phyloP scores from a whole-genome alignment of 2,888 invertebrate species.

The Anthophora plumipes region DNA sequence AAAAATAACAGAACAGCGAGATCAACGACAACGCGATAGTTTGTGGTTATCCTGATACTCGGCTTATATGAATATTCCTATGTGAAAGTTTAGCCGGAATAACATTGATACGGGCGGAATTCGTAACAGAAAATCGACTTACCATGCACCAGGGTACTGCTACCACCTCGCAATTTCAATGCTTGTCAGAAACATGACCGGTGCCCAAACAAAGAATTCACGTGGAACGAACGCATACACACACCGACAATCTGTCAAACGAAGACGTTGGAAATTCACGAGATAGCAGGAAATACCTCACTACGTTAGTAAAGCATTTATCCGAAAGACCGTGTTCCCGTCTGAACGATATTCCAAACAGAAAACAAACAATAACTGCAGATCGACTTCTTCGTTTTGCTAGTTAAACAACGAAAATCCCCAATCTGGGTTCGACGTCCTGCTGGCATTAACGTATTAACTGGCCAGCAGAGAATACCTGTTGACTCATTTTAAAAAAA shows the following conservation, averaged over 20 bases:
- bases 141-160: conserved; percentile 72
- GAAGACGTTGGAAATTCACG: conserved; percentile 77
- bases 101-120: conserved; percentile 2
- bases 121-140: conserved; percentile 49
- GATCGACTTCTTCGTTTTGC: conserved; percentile 13
- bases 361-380: neutral
- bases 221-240: conserved; percentile 78
- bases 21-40: conserved; percentile 39
- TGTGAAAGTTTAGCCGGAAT: conserved; percentile 7
- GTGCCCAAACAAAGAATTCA: conserved; percentile 79
- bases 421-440: conserved; percentile 55
- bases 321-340: conserved; percentile 24
- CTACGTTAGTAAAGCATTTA: conserved; percentile 67
- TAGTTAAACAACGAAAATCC: conserved; percentile 49
- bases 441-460: conserved; percentile 61
- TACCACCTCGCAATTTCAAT: conserved; percentile 68
- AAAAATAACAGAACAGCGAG: conserved; percentile 34
- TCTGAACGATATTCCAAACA: neutral
- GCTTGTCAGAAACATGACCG: conserved; percentile 77
- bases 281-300: conserved; percentile 75
- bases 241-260: conserved; percentile 80
- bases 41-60: conserved; percentile 73
- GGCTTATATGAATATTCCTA: conserved; percentile 24
- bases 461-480: conserved; percentile 59
- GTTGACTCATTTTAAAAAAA: conserved; percentile 62